Conservation (phyloP, 2,113 vertebrate species). For the Scophthalmus maximus region DNA sequence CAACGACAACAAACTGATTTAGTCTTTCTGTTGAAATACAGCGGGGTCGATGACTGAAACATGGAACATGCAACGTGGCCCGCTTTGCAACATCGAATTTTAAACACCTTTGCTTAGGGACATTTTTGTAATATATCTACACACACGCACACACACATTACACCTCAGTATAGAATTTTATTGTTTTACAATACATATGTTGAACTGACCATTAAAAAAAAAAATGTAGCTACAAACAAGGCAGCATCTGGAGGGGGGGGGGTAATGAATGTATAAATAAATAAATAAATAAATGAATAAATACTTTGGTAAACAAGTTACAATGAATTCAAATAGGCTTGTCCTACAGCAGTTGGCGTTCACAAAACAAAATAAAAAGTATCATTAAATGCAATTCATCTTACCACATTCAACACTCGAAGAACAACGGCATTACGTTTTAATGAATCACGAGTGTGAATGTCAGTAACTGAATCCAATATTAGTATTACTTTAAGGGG, state of each 20-base stretch:
- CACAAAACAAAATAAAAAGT: constrained; percentile 71
- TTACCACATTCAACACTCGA: constrained; percentile 63
- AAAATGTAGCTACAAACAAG: constrained; percentile 78
- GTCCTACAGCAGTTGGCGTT: constrained; percentile 62
- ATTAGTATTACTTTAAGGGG: not conserved
- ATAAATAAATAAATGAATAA: constrained; percentile 69
- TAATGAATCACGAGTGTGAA: constrained; percentile 32
- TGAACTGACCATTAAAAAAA: constrained; percentile 74
- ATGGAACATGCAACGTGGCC: too few species aligned
- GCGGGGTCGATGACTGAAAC: too few species aligned
- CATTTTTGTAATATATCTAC: too few species aligned
- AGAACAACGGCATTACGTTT: constrained; percentile 35
- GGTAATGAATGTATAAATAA: constrained; percentile 49
- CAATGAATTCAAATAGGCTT: constrained; percentile 55
- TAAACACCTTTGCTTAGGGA: too few species aligned
- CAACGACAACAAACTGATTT: too few species aligned
- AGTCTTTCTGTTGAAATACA: too few species aligned
- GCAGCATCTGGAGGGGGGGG: constrained; percentile 62
- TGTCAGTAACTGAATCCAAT: constrained; percentile 5
- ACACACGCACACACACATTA: too few species aligned
- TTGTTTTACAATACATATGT: constrained; percentile 74
- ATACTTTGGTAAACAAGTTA: constrained; percentile 63
- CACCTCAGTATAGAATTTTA: constrained; percentile 68
- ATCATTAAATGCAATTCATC: constrained; percentile 64
- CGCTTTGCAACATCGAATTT: too few species aligned